A percentile compares a stretch with the other conserved stretches of the same genome.
phyloP scores from a whole-genome alignment of 2,113 vertebrate genomes.

The Chaetops frenatus region DNA sequence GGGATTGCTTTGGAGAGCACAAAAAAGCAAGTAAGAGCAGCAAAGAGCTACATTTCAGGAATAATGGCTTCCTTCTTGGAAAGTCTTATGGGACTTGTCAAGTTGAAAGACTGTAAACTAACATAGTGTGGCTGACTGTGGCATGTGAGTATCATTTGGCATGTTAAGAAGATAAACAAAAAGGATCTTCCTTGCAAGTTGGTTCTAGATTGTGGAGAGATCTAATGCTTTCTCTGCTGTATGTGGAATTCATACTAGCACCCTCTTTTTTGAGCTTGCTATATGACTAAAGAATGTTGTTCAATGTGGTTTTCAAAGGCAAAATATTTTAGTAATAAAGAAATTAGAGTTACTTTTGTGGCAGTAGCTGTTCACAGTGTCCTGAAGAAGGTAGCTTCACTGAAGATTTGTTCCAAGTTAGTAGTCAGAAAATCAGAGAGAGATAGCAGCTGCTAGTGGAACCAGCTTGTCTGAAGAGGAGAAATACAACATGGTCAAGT shows the following conservation, averaged over 20 bases:
- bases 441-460: not conserved
- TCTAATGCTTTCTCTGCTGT: not conserved
- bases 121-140: accelerated
- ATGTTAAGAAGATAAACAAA: not conserved
- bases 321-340: not conserved
- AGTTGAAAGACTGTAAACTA: not conserved
- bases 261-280: not conserved
- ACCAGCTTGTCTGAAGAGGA: not conserved
- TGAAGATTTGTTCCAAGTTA: not conserved
- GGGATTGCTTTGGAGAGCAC: not conserved
- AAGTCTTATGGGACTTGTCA: not conserved
- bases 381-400: not conserved
- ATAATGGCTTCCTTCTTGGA: not conserved
- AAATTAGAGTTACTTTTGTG: not conserved
- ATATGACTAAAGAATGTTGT: not conserved
- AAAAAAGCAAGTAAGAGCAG: not conserved
- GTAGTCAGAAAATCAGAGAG: not conserved
- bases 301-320: not conserved
- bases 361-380: not conserved
- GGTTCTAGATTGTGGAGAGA: not conserved
- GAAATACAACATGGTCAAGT: accelerated
- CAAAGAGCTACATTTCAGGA: not conserved
- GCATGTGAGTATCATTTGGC: not conserved
- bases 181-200: not conserved
- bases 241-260: not conserved